A percentile compares a stretch with the other conserved stretches of the same genome.
These are phyloP conservation scores for Acrocyrtus sp. DNA, from an alignment of 2,888 invertebrate genomes.

Conservation along the genomic window DNA sequence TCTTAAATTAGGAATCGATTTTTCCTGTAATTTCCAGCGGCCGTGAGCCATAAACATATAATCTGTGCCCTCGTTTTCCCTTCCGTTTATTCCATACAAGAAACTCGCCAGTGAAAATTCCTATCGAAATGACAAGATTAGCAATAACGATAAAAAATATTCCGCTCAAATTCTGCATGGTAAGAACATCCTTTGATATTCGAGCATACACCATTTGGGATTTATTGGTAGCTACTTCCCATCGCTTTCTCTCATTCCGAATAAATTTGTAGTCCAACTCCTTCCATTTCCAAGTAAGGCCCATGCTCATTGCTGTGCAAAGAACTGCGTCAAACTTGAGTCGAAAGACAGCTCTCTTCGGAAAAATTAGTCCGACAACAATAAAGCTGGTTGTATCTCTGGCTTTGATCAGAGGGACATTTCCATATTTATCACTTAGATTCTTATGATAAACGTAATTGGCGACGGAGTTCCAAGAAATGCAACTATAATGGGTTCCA, in stretches of 20 bases:
- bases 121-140: no score
- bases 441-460: slow-evolving; percentile 42
- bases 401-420: slow-evolving; percentile 34
- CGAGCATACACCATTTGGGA: slow-evolving; percentile 5
- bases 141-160: slow-evolving; percentile 6
- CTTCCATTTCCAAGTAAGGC: slow-evolving; percentile 40
- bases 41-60: no score
- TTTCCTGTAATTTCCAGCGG: no score
- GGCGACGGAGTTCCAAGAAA: slow-evolving; percentile 41
- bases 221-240: slow-evolving; percentile 37
- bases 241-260: slow-evolving; percentile 17
- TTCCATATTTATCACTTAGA: slow-evolving; percentile 42
- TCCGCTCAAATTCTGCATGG: slow-evolving; percentile 33
- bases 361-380: slow-evolving; percentile 22
- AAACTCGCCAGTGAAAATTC: background rate
- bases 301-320: slow-evolving; percentile 8
- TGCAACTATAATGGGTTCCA: slow-evolving; percentile 26
- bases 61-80: no score
- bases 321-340: slow-evolving; percentile 40
- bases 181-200: slow-evolving; percentile 2
- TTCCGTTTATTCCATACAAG: background rate
- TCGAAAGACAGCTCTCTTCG: slow-evolving; percentile 36
- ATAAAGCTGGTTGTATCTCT: slow-evolving; percentile 31
- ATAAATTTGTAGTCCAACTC: slow-evolving; percentile 37
- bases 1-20: no score